phyloP scores from a whole-genome alignment of 2,888 invertebrate genomes.

The Cerastis leucographa region DNA sequence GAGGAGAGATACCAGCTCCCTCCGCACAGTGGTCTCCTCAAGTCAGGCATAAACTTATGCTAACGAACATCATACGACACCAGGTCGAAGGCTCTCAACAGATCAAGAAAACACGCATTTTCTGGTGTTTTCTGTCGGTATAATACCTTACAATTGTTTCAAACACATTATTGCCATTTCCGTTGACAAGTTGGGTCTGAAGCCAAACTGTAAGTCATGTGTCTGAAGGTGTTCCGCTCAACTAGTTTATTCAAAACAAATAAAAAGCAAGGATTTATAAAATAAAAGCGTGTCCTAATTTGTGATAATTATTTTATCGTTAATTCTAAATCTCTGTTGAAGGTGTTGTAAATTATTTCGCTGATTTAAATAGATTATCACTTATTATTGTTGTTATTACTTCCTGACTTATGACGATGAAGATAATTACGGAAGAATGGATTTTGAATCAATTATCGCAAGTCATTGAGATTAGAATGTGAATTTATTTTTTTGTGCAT shows the following conservation, averaged over 20 bases:
- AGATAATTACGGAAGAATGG: neutral
- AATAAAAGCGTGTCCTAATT: neutral
- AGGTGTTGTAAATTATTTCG: constrained; percentile 16
- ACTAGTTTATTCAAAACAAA: neutral
- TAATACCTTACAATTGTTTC: too few relatives aligned
- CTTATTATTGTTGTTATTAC: constrained; percentile 28
- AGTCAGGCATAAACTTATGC: too few relatives aligned
- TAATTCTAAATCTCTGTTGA: constrained; percentile 20
- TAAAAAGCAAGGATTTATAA: neutral
- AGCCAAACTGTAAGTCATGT: too few relatives aligned
- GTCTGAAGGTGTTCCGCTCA: too few relatives aligned
- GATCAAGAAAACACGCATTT: too few relatives aligned
- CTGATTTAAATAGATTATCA: constrained; percentile 28
- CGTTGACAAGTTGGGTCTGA: too few relatives aligned
- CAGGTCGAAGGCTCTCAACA: too few relatives aligned
- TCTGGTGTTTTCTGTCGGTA: too few relatives aligned
- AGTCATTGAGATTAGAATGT: neutral
- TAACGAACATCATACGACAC: too few relatives aligned
- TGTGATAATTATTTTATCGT: constrained; percentile 32
- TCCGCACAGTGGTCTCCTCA: too few relatives aligned
- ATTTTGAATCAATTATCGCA: constrained; percentile 1
- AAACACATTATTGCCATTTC: too few relatives aligned
- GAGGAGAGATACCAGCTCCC: too few relatives aligned
- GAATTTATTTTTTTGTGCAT: neutral
- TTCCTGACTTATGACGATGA: constrained; percentile 18